Conservation (phyloP, 2,113 vertebrate genomes). For the Sakesphorus luctuosus region DNA sequence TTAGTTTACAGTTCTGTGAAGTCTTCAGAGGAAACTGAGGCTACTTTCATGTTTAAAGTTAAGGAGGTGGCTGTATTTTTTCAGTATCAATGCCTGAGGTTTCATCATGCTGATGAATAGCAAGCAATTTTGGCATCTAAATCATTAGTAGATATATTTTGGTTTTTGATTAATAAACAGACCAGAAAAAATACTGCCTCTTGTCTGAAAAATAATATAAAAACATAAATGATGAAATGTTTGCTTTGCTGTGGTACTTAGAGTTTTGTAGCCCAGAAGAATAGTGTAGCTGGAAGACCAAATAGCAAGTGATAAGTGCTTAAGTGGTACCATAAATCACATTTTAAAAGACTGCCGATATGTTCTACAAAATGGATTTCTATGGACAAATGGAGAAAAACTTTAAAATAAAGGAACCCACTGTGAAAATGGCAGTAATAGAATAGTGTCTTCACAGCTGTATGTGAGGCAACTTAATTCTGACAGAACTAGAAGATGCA, state of each 20-base stretch:
- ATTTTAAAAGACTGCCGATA: slow-evolving; percentile 50
- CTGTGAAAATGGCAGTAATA: neutral
- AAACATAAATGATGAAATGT: neutral
- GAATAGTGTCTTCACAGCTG: neutral
- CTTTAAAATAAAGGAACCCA: slow-evolving; percentile 32
- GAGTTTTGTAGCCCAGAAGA: neutral
- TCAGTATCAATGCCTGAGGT: neutral
- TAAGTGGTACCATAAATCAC: slow-evolving; percentile 50
- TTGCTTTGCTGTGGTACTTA: slow-evolving; percentile 24
- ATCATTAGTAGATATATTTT: neutral
- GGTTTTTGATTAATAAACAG: neutral
- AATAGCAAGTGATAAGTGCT: slow-evolving; percentile 20
- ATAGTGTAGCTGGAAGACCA: neutral
- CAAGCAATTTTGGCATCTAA: neutral
- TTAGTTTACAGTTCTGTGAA: neutral
- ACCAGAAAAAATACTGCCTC: neutral
- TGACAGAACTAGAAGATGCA: neutral
- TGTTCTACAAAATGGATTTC: slow-evolving; percentile 51
- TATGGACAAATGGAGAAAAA: slow-evolving; percentile 44
- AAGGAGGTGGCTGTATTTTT: neutral
- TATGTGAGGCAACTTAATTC: neutral
- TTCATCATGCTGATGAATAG: neutral
- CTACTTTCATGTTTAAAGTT: neutral
- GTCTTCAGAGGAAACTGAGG: neutral
- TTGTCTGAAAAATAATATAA: neutral